Base-by-base conservation (phyloP, 2,888 invertebrate species). In the Odontomyia ornata region DNA sequence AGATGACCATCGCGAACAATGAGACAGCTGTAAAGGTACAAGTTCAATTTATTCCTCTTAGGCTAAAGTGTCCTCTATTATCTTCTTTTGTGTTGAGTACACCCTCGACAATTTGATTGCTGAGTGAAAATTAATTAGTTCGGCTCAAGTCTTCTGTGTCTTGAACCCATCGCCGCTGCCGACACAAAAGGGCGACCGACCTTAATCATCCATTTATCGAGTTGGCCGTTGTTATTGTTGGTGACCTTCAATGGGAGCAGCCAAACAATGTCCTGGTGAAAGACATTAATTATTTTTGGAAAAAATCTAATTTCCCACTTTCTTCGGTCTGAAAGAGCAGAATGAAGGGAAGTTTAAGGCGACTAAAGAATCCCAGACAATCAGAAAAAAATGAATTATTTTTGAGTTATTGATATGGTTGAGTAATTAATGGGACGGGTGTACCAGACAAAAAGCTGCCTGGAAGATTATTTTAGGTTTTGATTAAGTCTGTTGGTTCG, bases 101-200 rank as follows among this genome's bases (percentile, higher is more conserved):
- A 46, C 43, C 67, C 67, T 67, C n/a, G 18, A 23, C 28, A 21
- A 21, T 72, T 56, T 72, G 46, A 72, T 72, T 56, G 72, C 52
- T 30, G 27, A 21, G 21, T 30, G 57, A 72, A 72, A 72, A 72
- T 72, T 72, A 56, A 72, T 72, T 72, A 56, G 72, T 18, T 71
- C 23, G 28, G 64, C 25, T 28, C 52, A 52, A 52, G 52, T 15
- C 36, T 9, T 36, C 36, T 15, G 5, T 52, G 15, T 0, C 52
- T 52, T 52, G n/a, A 52, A 15, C 21, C 46, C 36, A 27, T 30
- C 13, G 23, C 25, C 1, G 13, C 2, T 36, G 36, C 36, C 36
- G 21, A 67, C 67, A 67, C 11, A 67, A 43, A 67, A 67, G 43
- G 67, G 21, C 64, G 15, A 43, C 67, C 9, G 46, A 64, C 64